Evolutionary conservation across 1,140 invertebrate genomes (phyloP).

Genomic region (Ceratina australensis): DNA sequence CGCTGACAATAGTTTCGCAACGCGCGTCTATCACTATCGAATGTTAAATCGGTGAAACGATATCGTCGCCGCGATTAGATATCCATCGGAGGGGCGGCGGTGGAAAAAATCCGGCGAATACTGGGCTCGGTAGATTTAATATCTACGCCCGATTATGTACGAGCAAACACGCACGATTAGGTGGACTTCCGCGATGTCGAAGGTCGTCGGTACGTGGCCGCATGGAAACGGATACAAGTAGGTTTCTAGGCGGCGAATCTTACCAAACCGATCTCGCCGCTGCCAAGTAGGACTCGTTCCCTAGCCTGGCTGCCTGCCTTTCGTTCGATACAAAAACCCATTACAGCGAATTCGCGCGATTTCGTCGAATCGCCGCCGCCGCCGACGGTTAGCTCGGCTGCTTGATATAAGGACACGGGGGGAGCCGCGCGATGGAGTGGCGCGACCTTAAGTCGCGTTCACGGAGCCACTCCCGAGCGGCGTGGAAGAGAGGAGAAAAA

Average conservation of each 20-base stretch:
- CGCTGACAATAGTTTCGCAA: constrained; percentile 22
- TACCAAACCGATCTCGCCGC: constrained; percentile 39
- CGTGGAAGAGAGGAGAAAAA: not conserved
- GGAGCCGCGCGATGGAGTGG: constrained; percentile 1
- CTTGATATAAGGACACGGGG: not conserved
- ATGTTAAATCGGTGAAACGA: constrained; percentile 9
- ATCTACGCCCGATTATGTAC: constrained; percentile 10
- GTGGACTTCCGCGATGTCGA: constrained; percentile 47
- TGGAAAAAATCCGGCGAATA: constrained; percentile 17
- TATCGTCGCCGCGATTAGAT: constrained; percentile 54
- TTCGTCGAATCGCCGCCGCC: not conserved
- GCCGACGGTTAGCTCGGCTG: too few relatives aligned
- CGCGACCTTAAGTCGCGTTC: constrained; percentile 19
- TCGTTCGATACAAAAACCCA: not conserved
- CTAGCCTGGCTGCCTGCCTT: not conserved
- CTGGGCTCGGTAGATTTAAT: constrained; percentile 32
- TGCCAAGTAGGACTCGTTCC: constrained; percentile 5
- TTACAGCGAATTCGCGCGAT: not conserved
- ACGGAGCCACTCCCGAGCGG: constrained; percentile 6
- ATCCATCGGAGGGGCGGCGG: not conserved
- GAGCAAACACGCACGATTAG: constrained; percentile 46
- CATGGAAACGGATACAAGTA: constrained; percentile 43
- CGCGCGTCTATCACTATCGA: not conserved
- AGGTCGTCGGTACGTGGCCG: constrained; percentile 23
- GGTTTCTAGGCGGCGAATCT: constrained; percentile 61